Evolutionary conservation across 2,797 vertebrate genomes (phyloP).

Genomic region (Trematomus bernacchii): DNA sequence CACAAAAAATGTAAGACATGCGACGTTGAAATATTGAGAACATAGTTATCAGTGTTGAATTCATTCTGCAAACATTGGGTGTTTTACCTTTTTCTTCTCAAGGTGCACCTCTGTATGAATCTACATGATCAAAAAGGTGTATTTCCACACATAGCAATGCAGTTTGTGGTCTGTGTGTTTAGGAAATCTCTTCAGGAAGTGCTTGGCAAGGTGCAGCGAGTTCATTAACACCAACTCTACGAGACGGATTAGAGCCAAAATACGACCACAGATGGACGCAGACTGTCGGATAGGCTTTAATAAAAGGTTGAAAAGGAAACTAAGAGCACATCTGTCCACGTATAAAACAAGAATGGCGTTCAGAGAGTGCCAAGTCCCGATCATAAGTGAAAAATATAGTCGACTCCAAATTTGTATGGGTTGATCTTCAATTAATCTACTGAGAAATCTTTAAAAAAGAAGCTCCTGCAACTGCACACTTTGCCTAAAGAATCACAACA

Average conservation of each 20-base stretch:
- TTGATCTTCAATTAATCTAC: no score
- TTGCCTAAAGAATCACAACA: no score
- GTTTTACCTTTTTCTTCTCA: no score
- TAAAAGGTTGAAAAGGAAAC: slow-evolving; percentile 24
- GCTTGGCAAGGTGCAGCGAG: slow-evolving; percentile 65
- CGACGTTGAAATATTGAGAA: not conserved
- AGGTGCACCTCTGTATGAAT: slow-evolving; percentile 17
- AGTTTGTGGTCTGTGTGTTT: slow-evolving; percentile 61
- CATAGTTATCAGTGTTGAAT: slow-evolving; percentile 6
- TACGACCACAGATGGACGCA: slow-evolving; percentile 43
- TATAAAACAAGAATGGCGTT: slow-evolving; percentile 17
- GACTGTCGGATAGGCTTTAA: slow-evolving; percentile 25
- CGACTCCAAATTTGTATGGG: no score
- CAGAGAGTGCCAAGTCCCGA: no score
- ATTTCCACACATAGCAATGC: slow-evolving; percentile 6
- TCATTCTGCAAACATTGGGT: no score
- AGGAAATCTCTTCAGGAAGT: slow-evolving; percentile 66
- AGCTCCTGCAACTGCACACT: no score
- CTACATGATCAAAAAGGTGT: slow-evolving; percentile 15
- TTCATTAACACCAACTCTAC: slow-evolving; percentile 66
- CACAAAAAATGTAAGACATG: not conserved
- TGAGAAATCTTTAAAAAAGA: no score
- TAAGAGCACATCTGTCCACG: slow-evolving; percentile 26
- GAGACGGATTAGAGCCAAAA: slow-evolving; percentile 47
- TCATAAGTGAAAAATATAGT: no score